Percentiles rank a stretch among this genome's conserved stretches.
Conservation (phyloP, 2,888 invertebrate species). For the Ennomos erosarius region DNA sequence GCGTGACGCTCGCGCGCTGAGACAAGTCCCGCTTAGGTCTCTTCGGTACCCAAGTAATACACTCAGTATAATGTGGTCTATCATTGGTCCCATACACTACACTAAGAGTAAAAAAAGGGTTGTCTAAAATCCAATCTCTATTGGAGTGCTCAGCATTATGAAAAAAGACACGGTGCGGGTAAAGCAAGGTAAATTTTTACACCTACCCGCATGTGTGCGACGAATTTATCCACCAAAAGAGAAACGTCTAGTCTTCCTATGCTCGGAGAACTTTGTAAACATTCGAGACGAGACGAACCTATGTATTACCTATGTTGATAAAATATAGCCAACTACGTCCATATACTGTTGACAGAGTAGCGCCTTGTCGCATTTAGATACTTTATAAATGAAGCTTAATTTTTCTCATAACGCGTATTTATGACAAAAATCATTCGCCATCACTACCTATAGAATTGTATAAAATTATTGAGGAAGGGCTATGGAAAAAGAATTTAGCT, state of each 20-base stretch:
- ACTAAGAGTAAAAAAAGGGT: too few species aligned
- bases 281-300: conserved; percentile 58
- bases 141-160: too few species aligned
- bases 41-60: too few species aligned
- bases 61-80: too few species aligned
- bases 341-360: conserved; percentile 13
- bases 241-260: conserved; percentile 40
- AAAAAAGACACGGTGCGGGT: too few species aligned
- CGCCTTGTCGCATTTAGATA: conserved; percentile 7
- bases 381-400: neutral
- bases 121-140: too few species aligned
- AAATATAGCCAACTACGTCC: conserved; percentile 42
- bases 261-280: conserved; percentile 69
- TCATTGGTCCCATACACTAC: too few species aligned
- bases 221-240: conserved; percentile 24
- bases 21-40: too few species aligned
- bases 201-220: conserved; percentile 18
- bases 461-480: too few species aligned
- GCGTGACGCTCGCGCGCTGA: too few species aligned
- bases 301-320: conserved; percentile 43
- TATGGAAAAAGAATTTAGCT: too few species aligned
- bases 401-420: neutral
- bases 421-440: neutral
- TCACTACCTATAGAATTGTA: neutral
- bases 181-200: neutral